Evolutionary conservation across 2,797 vertebrate species (phyloP).

Genomic region (Fistularia tabacaria): DNA sequence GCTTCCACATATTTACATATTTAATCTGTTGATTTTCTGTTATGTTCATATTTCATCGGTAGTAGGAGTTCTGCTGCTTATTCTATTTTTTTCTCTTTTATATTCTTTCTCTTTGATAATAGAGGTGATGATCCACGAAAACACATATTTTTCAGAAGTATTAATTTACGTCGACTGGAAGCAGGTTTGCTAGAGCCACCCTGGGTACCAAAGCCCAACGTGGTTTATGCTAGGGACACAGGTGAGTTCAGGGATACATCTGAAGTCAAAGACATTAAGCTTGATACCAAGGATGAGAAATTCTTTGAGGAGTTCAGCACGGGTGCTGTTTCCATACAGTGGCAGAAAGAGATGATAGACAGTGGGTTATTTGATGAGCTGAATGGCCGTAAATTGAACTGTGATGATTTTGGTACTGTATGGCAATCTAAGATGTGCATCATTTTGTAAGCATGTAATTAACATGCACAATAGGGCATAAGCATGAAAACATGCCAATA

Average conservation of each 20-base stretch:
- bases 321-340: slow-evolving; percentile 78
- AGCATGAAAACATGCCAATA: not conserved
- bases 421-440: slow-evolving; percentile 78
- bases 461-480: not conserved
- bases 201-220: slow-evolving; percentile 83
- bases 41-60: no score
- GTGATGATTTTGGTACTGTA: slow-evolving; percentile 16
- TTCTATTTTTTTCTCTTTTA: not conserved
- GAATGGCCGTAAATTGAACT: slow-evolving; percentile 64
- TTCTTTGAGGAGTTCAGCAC: slow-evolving; percentile 86
- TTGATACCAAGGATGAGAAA: slow-evolving; percentile 78
- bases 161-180: slow-evolving; percentile 83
- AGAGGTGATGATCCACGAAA: slow-evolving; percentile 81
- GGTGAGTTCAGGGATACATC: slow-evolving; percentile 77
- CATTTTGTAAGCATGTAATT: slow-evolving; percentile 69
- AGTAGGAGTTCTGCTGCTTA: not conserved
- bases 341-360: slow-evolving; percentile 89
- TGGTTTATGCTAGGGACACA: slow-evolving; percentile 84
- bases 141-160: slow-evolving; percentile 82
- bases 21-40: no score
- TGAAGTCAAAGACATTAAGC: slow-evolving; percentile 72
- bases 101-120: not conserved
- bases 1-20: no score
- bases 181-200: slow-evolving; percentile 79
- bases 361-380: slow-evolving; percentile 84